Percentiles rank a stretch among this genome's conserved stretches.
Conservation (phyloP, 2,797 vertebrate genomes). For the Sebastiscus albofasciatus region DNA sequence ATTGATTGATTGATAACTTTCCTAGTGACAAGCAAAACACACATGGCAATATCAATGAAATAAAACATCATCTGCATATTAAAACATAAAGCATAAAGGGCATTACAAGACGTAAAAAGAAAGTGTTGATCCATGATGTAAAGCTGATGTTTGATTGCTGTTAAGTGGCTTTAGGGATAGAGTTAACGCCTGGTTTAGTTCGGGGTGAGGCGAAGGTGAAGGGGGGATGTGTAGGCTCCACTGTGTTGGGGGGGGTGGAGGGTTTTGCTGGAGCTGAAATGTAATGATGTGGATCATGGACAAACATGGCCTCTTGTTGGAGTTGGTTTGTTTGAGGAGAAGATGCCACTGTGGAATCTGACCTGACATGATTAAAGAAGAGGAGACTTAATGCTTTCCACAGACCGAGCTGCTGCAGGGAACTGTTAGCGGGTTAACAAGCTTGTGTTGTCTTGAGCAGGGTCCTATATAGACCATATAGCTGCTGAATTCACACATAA, state of each 20-base stretch:
- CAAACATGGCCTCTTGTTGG: slow-evolving; percentile 56
- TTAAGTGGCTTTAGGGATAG: slow-evolving; percentile 35
- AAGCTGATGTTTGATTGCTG: slow-evolving; percentile 8
- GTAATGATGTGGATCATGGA: slow-evolving; percentile 64
- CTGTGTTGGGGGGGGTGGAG: slow-evolving; percentile 12
- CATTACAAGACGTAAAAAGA: background rate
- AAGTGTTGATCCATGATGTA: background rate
- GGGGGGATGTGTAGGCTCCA: background rate
- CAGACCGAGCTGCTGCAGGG: slow-evolving; percentile 55
- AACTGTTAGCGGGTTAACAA: background rate
- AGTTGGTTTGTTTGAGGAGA: slow-evolving; percentile 49
- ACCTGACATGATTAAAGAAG: slow-evolving; percentile 81
- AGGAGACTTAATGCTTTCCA: slow-evolving; percentile 75
- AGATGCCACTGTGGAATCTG: slow-evolving; percentile 83
- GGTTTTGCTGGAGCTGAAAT: slow-evolving; percentile 46
- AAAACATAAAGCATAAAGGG: background rate
- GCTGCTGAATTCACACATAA: background rate
- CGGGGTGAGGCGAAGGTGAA: slow-evolving; percentile 46
- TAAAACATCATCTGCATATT: background rate
- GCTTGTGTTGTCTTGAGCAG: background rate
- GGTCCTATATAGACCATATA: background rate
- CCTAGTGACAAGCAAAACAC: background rate
- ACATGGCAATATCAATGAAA: background rate
- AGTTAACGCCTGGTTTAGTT: slow-evolving; percentile 27
- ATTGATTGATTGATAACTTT: background rate